Percentiles rank a stretch among this genome's conserved stretches.
These are phyloP conservation scores for Strigops habroptila DNA, from an alignment of 2,113 vertebrate genomes.

Conservation along the genomic window DNA sequence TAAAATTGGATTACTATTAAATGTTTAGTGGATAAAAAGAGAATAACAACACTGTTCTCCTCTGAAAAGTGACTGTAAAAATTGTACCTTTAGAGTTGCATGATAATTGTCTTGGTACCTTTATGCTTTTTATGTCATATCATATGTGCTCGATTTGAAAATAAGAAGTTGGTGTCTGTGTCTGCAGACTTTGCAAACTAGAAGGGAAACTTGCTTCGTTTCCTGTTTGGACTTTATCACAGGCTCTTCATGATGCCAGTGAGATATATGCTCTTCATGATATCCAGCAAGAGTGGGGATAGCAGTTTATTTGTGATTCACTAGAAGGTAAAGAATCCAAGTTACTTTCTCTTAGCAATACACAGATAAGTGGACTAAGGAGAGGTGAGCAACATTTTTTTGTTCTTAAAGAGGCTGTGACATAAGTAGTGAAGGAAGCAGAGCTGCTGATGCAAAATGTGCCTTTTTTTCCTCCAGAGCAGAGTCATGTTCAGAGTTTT, in stretches of 20 bases:
- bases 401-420: background rate
- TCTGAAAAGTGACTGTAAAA: background rate
- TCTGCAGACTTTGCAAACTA: background rate
- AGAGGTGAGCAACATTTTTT: background rate
- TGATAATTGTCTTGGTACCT: background rate
- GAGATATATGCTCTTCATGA: too few species aligned
- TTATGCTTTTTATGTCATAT: background rate
- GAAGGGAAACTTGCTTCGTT: background rate
- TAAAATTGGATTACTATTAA: slow-evolving; percentile 19
- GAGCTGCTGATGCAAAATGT: background rate
- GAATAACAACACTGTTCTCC: background rate
- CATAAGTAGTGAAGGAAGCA: background rate
- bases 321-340: background rate
- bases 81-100: background rate
- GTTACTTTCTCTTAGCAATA: background rate
- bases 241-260: background rate
- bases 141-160: background rate
- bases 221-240: background rate
- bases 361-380: background rate
- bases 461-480: background rate
- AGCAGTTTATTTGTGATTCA: background rate
- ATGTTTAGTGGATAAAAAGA: background rate
- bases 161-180: background rate
- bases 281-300: background rate
- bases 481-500: background rate